phyloP scores from a whole-genome alignment of 2,797 vertebrate species.

The Alcedo quadribrachys region DNA sequence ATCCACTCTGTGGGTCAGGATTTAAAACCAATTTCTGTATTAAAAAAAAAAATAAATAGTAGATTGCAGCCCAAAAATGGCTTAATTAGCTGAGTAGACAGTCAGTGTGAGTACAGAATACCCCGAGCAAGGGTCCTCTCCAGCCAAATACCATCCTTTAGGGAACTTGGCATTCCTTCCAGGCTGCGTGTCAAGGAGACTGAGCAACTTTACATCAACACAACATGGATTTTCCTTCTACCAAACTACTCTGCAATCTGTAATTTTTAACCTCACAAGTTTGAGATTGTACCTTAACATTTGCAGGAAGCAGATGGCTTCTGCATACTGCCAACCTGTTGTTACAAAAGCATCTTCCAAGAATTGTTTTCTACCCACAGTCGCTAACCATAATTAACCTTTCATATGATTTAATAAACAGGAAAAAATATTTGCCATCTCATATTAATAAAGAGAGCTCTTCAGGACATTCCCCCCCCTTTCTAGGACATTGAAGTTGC shows the following conservation, averaged over 20 bases:
- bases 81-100: slow-evolving; percentile 73
- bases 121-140: slow-evolving; percentile 69
- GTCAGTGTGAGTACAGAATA: slow-evolving; percentile 67
- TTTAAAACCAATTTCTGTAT: slow-evolving; percentile 50
- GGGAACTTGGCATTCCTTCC: slow-evolving; percentile 71
- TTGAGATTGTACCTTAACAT: slow-evolving; percentile 85
- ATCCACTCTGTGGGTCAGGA: slow-evolving; percentile 47
- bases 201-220: slow-evolving; percentile 79
- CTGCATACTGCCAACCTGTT: slow-evolving; percentile 83
- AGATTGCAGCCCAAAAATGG: background rate
- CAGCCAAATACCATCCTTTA: slow-evolving; percentile 66
- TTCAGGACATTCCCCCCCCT: slow-evolving; percentile 11
- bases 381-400: slow-evolving; percentile 82
- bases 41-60: background rate
- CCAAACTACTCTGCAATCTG: slow-evolving; percentile 78
- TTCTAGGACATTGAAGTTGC: background rate
- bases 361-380: slow-evolving; percentile 81
- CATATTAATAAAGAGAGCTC: slow-evolving; percentile 72
- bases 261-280: slow-evolving; percentile 82
- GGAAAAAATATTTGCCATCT: slow-evolving; percentile 76
- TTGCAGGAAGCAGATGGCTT: slow-evolving; percentile 84
- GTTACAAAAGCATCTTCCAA: slow-evolving; percentile 81
- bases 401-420: slow-evolving; percentile 80
- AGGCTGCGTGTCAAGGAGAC: slow-evolving; percentile 76
- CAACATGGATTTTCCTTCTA: slow-evolving; percentile 77